Conservation (phyloP, 2,113 vertebrate species). For the Larimichthys crocea region DNA sequence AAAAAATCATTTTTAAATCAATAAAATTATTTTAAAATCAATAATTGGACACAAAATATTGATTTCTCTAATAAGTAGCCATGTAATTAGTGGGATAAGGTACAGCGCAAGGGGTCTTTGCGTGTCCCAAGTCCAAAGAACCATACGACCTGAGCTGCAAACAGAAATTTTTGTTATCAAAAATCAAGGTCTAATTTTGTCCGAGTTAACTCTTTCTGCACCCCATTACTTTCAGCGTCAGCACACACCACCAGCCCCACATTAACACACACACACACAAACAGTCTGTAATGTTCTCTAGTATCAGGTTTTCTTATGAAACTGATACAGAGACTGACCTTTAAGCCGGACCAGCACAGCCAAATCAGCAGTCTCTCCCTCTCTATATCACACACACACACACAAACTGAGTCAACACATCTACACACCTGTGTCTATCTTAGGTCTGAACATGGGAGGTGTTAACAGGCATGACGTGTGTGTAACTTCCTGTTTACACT, state of each 20-base stretch:
- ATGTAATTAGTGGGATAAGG: too few relatives aligned
- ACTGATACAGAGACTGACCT: conserved; percentile 73
- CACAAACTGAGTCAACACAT: background rate
- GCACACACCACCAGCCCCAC: background rate
- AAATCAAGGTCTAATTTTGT: conserved; percentile 18
- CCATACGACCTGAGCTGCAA: background rate
- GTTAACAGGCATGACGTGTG: conserved; percentile 21
- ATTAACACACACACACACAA: conserved; percentile 3
- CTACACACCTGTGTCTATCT: conserved; percentile 27
- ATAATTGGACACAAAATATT: too few relatives aligned
- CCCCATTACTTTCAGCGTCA: conserved; percentile 1
- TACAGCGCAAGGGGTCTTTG: background rate
- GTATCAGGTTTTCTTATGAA: conserved; percentile 72
- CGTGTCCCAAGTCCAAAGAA: background rate
- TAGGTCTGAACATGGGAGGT: conserved; percentile 19
- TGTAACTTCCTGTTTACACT: conserved; percentile 57
- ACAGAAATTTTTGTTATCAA: background rate
- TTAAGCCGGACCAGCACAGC: conserved; percentile 39
- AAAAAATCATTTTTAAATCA: too few relatives aligned
- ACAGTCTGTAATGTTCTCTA: conserved; percentile 26
- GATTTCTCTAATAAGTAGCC: too few relatives aligned
- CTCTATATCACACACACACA: conserved; percentile 6
- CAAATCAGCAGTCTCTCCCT: conserved; percentile 35
- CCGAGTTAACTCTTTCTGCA: background rate
- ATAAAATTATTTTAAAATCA: too few relatives aligned